Evolutionary conservation across 1,140 invertebrate genomes (phyloP).

Genomic region (Babylonia areolata): DNA sequence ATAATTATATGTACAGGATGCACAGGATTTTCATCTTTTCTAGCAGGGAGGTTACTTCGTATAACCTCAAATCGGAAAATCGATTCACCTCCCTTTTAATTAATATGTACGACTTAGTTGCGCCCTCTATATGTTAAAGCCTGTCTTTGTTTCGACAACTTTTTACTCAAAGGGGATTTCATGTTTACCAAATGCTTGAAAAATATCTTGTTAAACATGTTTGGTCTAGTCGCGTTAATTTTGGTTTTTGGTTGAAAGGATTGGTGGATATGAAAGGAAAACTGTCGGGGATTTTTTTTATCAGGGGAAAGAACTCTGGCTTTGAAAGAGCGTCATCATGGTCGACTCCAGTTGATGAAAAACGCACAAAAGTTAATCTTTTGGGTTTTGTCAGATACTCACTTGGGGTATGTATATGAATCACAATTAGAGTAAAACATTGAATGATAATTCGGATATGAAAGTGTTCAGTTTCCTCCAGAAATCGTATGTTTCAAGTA

Average conservation of each 20-base stretch:
- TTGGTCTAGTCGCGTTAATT: background rate
- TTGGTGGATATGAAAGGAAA: background rate
- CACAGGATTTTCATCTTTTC: no score
- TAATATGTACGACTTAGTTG: slow-evolving; percentile 3
- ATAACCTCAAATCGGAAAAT: background rate
- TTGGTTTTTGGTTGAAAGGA: background rate
- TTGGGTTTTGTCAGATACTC: background rate
- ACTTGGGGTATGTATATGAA: background rate
- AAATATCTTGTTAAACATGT: background rate
- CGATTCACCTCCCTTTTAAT: slow-evolving; percentile 9
- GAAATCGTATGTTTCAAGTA: no score
- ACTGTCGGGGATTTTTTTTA: background rate
- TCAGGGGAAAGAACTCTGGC: background rate
- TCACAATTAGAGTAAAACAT: no score
- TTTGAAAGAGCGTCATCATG: slow-evolving; percentile 13
- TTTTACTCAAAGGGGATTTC: background rate
- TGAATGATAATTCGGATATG: no score
- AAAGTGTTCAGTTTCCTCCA: no score
- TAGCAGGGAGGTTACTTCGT: background rate
- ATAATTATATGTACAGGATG: no score
- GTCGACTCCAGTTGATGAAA: background rate
- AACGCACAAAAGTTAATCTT: background rate
- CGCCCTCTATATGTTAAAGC: slow-evolving; percentile 18
- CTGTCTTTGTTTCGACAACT: background rate
- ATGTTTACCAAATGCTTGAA: background rate